phyloP scores from a whole-genome alignment of 1,140 invertebrate species.

The Tribolium madens region DNA sequence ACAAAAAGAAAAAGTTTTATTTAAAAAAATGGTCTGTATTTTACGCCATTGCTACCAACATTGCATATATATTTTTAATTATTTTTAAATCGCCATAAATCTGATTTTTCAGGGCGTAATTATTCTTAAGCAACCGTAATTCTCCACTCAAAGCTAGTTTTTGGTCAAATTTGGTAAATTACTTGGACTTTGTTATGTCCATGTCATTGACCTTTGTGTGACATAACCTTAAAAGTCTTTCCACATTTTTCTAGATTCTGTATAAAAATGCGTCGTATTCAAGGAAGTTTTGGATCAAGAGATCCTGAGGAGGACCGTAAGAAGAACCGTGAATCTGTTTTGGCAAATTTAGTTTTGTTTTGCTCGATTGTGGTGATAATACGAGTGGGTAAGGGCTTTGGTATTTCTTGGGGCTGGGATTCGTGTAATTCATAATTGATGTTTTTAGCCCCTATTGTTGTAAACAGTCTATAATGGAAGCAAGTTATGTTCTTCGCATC shows the following conservation, averaged over 20 bases:
- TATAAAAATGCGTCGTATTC: conserved; percentile 47
- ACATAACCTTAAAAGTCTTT: not conserved
- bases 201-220: conserved; percentile 16
- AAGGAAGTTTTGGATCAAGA: conserved; percentile 43
- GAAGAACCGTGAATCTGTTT: conserved; percentile 47
- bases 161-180: no score
- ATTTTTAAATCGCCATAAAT: no score
- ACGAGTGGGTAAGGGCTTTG: conserved; percentile 15
- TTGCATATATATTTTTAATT: no score
- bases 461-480: not conserved
- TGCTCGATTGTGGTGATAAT: conserved; percentile 45
- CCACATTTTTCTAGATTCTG: not conserved
- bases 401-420: not conserved
- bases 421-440: not conserved
- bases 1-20: no score
- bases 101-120: no score
- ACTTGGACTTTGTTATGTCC: no score
- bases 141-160: no score
- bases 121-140: no score
- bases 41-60: no score
- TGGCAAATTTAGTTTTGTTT: conserved; percentile 49
- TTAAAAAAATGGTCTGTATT: no score
- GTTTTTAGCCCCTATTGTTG: conserved; percentile 1
- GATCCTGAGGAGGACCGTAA: conserved; percentile 50
- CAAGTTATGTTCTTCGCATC: not conserved